Base-by-base conservation (phyloP, 1,140 invertebrate genomes). In the Spodoptera litura region DNA sequence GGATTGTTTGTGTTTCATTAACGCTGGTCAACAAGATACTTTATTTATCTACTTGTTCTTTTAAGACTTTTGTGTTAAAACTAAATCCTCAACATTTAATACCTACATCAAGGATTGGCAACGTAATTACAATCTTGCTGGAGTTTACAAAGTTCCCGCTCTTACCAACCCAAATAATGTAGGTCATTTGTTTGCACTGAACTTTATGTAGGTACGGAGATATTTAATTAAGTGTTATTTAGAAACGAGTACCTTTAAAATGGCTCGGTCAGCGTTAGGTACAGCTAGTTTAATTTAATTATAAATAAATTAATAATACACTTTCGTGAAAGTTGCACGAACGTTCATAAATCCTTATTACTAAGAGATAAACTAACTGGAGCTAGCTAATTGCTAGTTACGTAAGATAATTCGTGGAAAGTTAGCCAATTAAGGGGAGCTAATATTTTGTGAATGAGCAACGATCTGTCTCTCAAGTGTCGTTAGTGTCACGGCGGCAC, bases 1-100 rank as follows among this genome's bases (percentile, higher is more conserved):
- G 27, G 81, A 83, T 89, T 90, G 88, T 91, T 91, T 91, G 88
- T 88, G 89, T 91, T 92, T 92, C 89, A 90, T 92, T 91, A 90
- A 87, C 83, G 85, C 70, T 80, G 83, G 88, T 88, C 88, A 91
- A 91, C 90, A 89, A 83, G 83, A 87, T 81, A 87, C 86, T 84
- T 90, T 87, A 91, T 92, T 92, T 91, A 88, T 88, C 83, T 83
- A 81, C 80, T 86, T 83, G 82, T 87, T 84, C 82, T 87, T 83
- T 85, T 78, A 49, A 51, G 55, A 74, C 56, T 59, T 31, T 51
- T 74, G 68, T 71, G 38, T 56, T 71, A 71, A 44, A 71, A 71
- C 52, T 71, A 35, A 71, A 15, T 55, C 27, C 56, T 56, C n/a
- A 27, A 15, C 52, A n/a, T 56, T 71, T 35, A 71, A 51, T 71